Conservation (phyloP, 2,113 vertebrate species). For the Odontesthes bonariensis region DNA sequence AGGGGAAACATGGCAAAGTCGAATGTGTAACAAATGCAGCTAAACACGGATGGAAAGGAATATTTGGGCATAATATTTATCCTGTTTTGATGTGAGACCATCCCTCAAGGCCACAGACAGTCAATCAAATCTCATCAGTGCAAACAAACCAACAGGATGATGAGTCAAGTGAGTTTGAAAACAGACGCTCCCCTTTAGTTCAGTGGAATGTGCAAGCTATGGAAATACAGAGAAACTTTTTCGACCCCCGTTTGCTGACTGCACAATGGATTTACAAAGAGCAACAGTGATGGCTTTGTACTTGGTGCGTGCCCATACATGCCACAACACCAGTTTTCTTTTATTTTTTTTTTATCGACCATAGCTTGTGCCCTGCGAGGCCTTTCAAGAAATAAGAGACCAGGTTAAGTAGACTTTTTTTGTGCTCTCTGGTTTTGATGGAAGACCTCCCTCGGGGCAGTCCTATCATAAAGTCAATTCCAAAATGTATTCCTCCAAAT, state of each 20-base stretch:
- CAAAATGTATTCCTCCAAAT: neutral
- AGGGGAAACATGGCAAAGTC: slow-evolving; percentile 20
- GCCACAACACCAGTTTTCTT: slow-evolving; percentile 32
- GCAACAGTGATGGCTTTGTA: slow-evolving; percentile 65
- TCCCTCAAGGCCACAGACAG: slow-evolving; percentile 29
- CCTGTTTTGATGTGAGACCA: slow-evolving; percentile 24
- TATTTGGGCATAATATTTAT: neutral
- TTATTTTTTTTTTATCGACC: slow-evolving; percentile 29
- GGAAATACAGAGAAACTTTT: slow-evolving; percentile 67
- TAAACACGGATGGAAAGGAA: neutral
- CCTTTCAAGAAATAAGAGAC: neutral
- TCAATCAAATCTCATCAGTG: slow-evolving; percentile 16
- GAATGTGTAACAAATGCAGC: neutral
- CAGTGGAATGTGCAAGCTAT: slow-evolving; percentile 69
- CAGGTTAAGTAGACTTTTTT: slow-evolving; percentile 6
- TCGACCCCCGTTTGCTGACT: slow-evolving; percentile 45
- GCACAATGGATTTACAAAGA: slow-evolving; percentile 67
- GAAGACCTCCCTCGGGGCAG: slow-evolving; percentile 21
- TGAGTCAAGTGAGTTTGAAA: slow-evolving; percentile 48
- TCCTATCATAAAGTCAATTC: slow-evolving; percentile 13
- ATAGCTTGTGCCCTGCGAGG: slow-evolving; percentile 4
- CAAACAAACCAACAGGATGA: slow-evolving; percentile 49
- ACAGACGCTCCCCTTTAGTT: slow-evolving; percentile 44
- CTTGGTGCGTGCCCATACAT: slow-evolving; percentile 54
- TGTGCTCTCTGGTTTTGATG: slow-evolving; percentile 35